Conservation (phyloP, 2,888 invertebrate species). For the Aphidoletes aphidimyza region DNA sequence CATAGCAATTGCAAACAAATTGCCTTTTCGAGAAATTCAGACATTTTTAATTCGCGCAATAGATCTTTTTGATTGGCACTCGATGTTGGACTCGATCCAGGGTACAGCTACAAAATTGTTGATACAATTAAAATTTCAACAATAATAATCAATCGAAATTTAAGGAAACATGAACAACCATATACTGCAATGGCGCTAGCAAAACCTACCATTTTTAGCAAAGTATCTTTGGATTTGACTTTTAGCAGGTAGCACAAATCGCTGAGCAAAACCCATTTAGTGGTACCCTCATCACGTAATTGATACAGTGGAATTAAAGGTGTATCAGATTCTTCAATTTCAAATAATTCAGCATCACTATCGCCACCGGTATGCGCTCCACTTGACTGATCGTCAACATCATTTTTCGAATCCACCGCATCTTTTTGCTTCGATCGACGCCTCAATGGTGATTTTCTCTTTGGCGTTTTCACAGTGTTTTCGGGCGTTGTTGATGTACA, state of each 20-base stretch:
- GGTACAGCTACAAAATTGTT: constrained; percentile 64
- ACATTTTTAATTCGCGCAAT: constrained; percentile 78
- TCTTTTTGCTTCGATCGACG: constrained; percentile 9
- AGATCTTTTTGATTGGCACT: constrained; percentile 62
- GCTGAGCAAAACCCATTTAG: constrained; percentile 83
- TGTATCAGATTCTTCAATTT: constrained; percentile 83
- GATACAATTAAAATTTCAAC: background rate
- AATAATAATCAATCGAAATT: constrained; percentile 20
- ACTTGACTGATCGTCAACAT: background rate
- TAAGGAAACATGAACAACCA: constrained; percentile 62
- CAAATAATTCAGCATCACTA: constrained; percentile 72
- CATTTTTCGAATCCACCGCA: background rate
- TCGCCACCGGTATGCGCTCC: background rate
- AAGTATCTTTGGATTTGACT: constrained; percentile 83
- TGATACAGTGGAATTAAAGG: constrained; percentile 85
- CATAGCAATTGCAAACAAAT: constrained; percentile 82
- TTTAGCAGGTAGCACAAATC: constrained; percentile 81
- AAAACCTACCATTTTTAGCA: constrained; percentile 78
- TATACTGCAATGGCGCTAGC: too few relatives aligned
- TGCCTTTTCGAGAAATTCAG: constrained; percentile 83
- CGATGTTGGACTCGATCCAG: constrained; percentile 61
- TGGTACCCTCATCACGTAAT: constrained; percentile 73
- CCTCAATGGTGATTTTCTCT: constrained; percentile 55
- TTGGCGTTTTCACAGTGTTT: constrained; percentile 55
- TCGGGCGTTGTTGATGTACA: background rate